Conservation (phyloP, 2,888 invertebrate genomes). For the Eremobia ochroleuca region DNA sequence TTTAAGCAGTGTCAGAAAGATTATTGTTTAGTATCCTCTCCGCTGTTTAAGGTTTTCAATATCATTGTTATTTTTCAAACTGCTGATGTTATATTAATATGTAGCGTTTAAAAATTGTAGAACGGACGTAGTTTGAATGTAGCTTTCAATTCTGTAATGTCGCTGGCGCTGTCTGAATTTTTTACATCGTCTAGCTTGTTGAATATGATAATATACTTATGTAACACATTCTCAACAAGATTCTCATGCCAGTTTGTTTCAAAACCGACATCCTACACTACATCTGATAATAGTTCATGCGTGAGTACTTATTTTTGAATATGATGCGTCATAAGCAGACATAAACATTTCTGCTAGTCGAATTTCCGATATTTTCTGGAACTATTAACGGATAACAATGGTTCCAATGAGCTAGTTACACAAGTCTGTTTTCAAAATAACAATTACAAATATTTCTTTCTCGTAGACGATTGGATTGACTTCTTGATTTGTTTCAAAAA, state of each 20-base stretch:
- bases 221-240: conserved; percentile 32
- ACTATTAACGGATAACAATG: conserved; percentile 31
- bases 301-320: conserved; percentile 40
- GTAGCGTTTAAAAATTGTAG: background rate
- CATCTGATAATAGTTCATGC: conserved; percentile 37
- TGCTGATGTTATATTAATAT: background rate
- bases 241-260: conserved; percentile 33
- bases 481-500: background rate
- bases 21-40: background rate
- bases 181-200: background rate
- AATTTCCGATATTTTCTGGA: background rate
- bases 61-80: background rate
- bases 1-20: background rate
- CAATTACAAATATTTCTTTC: background rate
- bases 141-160: background rate
- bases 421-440: background rate
- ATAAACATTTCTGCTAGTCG: conserved; percentile 4
- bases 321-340: conserved; percentile 28
- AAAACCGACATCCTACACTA: conserved; percentile 41
- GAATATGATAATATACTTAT: conserved; percentile 7
- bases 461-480: rapidly evolving
- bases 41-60: background rate
- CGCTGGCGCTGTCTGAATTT: too few relatives aligned
- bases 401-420: conserved; percentile 5
- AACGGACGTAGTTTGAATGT: background rate